Evolutionary conservation across 2,113 vertebrate genomes (phyloP), one percentile per base, ranked within the genome.

Genomic region (Chloroceryle aenea): DNA sequence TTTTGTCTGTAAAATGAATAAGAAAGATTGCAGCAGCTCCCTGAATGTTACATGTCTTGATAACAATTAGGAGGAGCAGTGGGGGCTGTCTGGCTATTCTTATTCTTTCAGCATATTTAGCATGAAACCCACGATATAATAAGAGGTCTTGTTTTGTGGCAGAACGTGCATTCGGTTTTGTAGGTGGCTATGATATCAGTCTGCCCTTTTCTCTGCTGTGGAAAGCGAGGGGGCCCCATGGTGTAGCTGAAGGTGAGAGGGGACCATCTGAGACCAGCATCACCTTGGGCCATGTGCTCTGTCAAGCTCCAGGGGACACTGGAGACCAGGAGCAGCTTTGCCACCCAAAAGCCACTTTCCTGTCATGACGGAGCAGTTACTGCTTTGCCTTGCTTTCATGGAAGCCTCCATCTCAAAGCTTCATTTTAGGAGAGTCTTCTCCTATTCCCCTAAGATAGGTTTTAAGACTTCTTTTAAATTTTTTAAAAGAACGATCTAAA

Each of bases 1-100:
- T 95, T 92, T 90, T 80, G 32, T 40, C 87, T 92, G 79, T 47
- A 91, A 90, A 91, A 63, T 43, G 55, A 88, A 82, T 94, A 79
- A 53, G 84, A 87, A 95, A 68, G 63, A 43, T 87, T 63, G 64
- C 55, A 59, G 68, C n/a, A 77, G 36, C 72, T 86, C 64, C 48
- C 38, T 58, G 19, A 25, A n/a, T 0, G 0, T 87, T 90, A 4
- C n/a, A 9, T 3, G 59, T 43, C 85, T 90, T 77, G 79, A 61
- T 72, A 88, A 92, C 64, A 74, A 90, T 92, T 90, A 91, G 40
- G 56, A 91, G 85, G 38, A 86, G 50, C 59, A 69, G 38, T 0
- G 1, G 34, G 67, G 73, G n/a, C 50, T 6, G 17, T 56, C 87
- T 59, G 59, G 71, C 30, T 90, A 5, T 88, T 90, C 59, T 93